Percentiles rank a stretch among this genome's conserved stretches.
These are phyloP conservation scores for Neomorphus geoffroyi DNA, from an alignment of 2,797 vertebrate genomes.

Conservation along the genomic window DNA sequence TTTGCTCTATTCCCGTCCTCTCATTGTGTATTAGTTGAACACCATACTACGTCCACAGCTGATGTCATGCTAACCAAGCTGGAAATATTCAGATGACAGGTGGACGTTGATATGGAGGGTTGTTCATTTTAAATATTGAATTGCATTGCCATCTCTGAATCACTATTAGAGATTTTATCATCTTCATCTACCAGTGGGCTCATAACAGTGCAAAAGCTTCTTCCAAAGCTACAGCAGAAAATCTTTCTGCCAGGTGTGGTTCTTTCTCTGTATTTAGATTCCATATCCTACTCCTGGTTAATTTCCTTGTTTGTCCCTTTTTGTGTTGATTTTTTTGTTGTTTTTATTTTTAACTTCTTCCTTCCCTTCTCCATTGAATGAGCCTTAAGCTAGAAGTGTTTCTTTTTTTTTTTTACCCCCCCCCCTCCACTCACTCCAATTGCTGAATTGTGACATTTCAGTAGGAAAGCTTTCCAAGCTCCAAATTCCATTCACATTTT, in stretches of 20 bases:
- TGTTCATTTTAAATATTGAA: conserved; percentile 1
- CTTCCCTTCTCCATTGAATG: background rate
- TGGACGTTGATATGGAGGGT: background rate
- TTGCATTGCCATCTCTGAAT: background rate
- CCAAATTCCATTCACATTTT: background rate
- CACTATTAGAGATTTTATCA: background rate
- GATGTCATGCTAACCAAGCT: background rate
- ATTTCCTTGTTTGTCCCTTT: background rate
- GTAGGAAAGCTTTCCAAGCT: background rate
- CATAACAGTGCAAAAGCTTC: background rate
- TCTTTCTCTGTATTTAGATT: background rate
- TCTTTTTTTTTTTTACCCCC: background rate
- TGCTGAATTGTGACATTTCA: background rate
- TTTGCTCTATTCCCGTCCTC: background rate
- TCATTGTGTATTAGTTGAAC: conserved; percentile 8
- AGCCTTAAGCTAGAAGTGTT: background rate
- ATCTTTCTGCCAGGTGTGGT: background rate
- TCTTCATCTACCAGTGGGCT: background rate
- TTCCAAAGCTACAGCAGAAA: background rate
- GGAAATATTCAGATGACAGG: background rate
- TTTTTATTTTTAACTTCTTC: background rate
- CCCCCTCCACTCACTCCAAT: fast-evolving
- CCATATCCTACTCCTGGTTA: background rate
- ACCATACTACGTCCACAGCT: background rate
- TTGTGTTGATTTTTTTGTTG: background rate